phyloP scores from a whole-genome alignment of 2,888 invertebrate species.

The Aspidiotus rigidus region DNA sequence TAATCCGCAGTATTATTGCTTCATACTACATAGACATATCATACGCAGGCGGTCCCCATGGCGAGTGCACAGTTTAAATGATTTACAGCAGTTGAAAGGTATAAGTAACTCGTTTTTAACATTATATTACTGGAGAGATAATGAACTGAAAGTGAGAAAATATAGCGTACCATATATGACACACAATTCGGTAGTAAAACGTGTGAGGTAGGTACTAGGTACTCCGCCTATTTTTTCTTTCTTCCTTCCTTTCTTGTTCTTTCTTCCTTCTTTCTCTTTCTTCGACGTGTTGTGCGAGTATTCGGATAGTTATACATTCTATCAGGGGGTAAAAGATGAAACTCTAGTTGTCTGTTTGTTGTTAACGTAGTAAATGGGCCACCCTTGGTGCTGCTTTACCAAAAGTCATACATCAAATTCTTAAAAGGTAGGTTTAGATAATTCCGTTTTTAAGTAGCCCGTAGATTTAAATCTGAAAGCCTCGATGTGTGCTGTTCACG shows the following conservation, averaged over 20 bases:
- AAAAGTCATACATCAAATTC: constrained; percentile 32
- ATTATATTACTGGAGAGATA: constrained; percentile 31
- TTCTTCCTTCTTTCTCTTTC: constrained; percentile 2
- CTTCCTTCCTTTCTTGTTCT: neutral
- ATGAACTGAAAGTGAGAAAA: constrained; percentile 33
- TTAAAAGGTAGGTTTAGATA: constrained; percentile 28
- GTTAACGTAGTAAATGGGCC: constrained; percentile 32
- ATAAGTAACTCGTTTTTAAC: constrained; percentile 33
- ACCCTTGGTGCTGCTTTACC: constrained; percentile 26
- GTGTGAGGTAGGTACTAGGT: constrained; percentile 32
- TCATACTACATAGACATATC: neutral
- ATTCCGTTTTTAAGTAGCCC: constrained; percentile 16
- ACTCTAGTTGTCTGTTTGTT: constrained; percentile 33
- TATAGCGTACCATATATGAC: constrained; percentile 28
- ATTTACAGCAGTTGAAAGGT: constrained; percentile 33
- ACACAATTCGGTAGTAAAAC: constrained; percentile 32
- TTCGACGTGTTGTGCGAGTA: neutral
- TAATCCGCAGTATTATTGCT: too few species aligned
- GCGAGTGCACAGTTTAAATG: constrained; percentile 32
- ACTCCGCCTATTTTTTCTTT: constrained; percentile 24
- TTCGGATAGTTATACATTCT: constrained; percentile 22
- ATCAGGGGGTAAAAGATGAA: constrained; percentile 29
- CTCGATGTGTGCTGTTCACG: too few species aligned
- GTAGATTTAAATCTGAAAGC: constrained; percentile 9
- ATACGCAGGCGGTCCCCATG: constrained; percentile 29